Conservation (phyloP, 2,113 vertebrate species). For the Climacteris rufus region DNA sequence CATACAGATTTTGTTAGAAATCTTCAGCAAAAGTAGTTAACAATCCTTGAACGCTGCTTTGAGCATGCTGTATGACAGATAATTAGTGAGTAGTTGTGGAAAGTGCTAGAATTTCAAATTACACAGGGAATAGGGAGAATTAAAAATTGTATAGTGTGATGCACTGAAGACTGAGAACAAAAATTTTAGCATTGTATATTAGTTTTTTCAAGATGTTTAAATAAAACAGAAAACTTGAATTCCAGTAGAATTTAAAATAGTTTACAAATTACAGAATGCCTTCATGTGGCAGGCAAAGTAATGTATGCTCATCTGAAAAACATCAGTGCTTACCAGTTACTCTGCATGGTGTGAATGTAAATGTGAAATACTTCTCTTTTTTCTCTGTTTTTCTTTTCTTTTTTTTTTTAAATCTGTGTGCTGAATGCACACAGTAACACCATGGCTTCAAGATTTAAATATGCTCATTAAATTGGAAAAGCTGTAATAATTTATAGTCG, state of each 20-base stretch:
- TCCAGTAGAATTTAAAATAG: constrained; percentile 31
- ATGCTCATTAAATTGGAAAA: constrained; percentile 53
- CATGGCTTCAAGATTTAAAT: constrained; percentile 34
- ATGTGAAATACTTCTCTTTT: constrained; percentile 9
- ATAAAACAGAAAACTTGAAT: constrained; percentile 40
- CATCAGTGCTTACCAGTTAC: constrained; percentile 44
- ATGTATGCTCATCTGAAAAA: constrained; percentile 44
- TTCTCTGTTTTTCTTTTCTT: background rate
- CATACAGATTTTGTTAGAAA: background rate
- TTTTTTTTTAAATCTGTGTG: background rate
- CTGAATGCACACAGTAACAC: constrained; percentile 1
- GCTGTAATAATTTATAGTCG: constrained; percentile 65
- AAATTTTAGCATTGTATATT: constrained; percentile 8
- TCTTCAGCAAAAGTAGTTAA: background rate
- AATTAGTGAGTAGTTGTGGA: background rate
- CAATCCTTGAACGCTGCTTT: background rate
- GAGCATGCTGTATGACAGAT: background rate
- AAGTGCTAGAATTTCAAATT: background rate
- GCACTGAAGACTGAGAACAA: background rate
- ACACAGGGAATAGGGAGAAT: background rate
- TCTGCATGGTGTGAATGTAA: constrained; percentile 50
- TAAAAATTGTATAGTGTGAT: background rate
- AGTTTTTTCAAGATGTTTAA: constrained; percentile 35
- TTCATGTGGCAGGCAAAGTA: constrained; percentile 44
- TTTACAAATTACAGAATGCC: constrained; percentile 41